Conservation (phyloP, 2,113 vertebrate species). For the Eurystomus gularis region DNA sequence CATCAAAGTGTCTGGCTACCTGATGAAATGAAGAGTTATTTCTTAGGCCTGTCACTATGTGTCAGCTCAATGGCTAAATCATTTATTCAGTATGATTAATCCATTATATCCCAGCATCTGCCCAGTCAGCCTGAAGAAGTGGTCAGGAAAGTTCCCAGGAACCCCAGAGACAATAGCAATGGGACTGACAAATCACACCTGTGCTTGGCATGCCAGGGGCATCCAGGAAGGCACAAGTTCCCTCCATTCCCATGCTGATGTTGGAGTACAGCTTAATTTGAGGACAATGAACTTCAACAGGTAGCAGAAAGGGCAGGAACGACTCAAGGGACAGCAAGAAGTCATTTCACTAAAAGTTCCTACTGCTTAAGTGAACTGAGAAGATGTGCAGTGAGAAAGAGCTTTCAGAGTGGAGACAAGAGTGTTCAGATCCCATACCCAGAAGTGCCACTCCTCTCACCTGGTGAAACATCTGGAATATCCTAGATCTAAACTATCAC, state of each 20-base stretch:
- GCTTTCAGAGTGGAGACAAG: neutral
- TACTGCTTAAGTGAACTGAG: neutral
- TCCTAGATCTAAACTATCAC: neutral
- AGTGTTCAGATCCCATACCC: neutral
- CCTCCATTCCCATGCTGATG: neutral
- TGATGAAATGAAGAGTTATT: conserved; percentile 43
- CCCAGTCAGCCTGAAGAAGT: neutral
- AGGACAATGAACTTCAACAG: neutral
- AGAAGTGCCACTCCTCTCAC: neutral
- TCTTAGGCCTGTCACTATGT: neutral
- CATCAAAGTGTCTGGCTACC: conserved; percentile 15
- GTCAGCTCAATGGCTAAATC: neutral
- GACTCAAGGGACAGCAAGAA: neutral
- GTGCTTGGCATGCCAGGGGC: neutral
- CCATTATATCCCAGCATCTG: neutral
- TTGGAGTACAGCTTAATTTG: neutral
- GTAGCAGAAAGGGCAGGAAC: neutral
- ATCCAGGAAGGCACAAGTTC: neutral
- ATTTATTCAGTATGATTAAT: conserved; percentile 42
- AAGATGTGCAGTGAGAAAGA: neutral
- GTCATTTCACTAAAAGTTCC: neutral
- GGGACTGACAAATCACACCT: neutral
- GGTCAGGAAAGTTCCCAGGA: neutral
- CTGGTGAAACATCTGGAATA: neutral
- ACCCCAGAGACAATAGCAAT: neutral